phyloP scores from a whole-genome alignment of 2,888 invertebrate species.

The Crioceris asparagi region DNA sequence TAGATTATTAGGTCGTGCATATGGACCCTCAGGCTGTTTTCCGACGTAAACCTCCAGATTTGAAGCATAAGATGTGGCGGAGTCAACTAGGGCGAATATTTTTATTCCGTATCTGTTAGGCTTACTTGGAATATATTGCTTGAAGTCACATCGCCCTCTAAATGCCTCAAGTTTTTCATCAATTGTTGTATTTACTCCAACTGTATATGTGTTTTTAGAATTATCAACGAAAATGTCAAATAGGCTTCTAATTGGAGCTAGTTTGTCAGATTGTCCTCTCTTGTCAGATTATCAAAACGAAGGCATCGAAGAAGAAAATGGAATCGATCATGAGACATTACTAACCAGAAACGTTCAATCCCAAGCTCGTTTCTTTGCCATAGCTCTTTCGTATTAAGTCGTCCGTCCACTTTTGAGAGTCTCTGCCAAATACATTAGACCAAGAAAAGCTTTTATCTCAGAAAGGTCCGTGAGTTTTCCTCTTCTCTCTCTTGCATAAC shows the following conservation, averaged over 20 bases:
- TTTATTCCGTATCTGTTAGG: constrained; percentile 23
- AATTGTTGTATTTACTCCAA: constrained; percentile 13
- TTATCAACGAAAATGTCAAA: constrained; percentile 15
- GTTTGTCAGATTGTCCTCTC: constrained; percentile 15
- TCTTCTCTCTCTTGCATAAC: background rate
- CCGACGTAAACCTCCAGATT: constrained; percentile 15
- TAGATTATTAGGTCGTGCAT: constrained; percentile 10
- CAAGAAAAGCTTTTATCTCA: constrained; percentile 25
- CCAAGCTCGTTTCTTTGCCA: constrained; percentile 23
- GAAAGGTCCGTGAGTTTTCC: constrained; percentile 16
- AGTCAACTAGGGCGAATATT: constrained; percentile 20
- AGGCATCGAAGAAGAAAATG: constrained; percentile 18
- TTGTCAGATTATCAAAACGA: constrained; percentile 20
- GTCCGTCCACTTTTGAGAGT: constrained; percentile 18
- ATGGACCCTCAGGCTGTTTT: constrained; percentile 13
- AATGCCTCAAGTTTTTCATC: too few relatives aligned
- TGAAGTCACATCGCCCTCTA: constrained; percentile 21
- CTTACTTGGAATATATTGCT: constrained; percentile 25
- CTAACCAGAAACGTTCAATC: constrained; percentile 22
- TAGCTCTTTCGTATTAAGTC: constrained; percentile 19
- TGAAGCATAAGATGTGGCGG: constrained; percentile 17
- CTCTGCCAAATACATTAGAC: constrained; percentile 26
- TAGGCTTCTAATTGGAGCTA: constrained; percentile 21
- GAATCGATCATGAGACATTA: constrained; percentile 22
- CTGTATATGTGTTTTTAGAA: constrained; percentile 5